phyloP scores from a whole-genome alignment of 1,140 invertebrate genomes.

The Lepidurus couesii region DNA sequence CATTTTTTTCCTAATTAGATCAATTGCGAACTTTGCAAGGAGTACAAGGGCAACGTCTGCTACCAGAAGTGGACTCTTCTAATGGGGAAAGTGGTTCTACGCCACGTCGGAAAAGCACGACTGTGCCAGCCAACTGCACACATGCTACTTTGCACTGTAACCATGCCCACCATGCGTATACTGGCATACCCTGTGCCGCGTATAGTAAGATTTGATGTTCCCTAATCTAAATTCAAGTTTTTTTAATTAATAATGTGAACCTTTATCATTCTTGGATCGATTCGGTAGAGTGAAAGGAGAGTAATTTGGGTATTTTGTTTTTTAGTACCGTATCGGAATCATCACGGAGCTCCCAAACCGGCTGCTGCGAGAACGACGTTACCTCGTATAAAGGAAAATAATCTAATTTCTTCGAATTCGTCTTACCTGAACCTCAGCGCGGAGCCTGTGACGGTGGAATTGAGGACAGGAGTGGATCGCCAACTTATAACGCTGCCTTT shows the following conservation, averaged over 20 bases:
- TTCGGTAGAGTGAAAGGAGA: too few species aligned
- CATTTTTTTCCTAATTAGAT: conserved; percentile 45
- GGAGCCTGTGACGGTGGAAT: conserved; percentile 59
- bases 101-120: conserved; percentile 37
- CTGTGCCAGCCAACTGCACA: conserved; percentile 42
- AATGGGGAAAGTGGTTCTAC: conserved; percentile 41
- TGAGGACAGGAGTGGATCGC: conserved; percentile 65
- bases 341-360: conserved; percentile 46
- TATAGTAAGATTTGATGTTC: conserved; percentile 59
- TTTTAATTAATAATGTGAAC: too few species aligned
- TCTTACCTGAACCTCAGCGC: conserved; percentile 42
- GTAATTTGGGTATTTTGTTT: not conserved
- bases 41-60: conserved; percentile 50
- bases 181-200: conserved; percentile 74
- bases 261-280: too few species aligned
- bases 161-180: conserved; percentile 84
- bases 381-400: conserved; percentile 31
- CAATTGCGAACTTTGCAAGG: conserved; percentile 71
- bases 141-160: conserved; percentile 62
- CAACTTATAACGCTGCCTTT: conserved; percentile 77
- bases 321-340: conserved; percentile 32
- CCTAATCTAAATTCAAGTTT: not conserved
- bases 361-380: conserved; percentile 41
- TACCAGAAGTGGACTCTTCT: conserved; percentile 42
- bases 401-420: conserved; percentile 38